Conservation (phyloP, 2,888 invertebrate species). For the Cantharis flavilabris region DNA sequence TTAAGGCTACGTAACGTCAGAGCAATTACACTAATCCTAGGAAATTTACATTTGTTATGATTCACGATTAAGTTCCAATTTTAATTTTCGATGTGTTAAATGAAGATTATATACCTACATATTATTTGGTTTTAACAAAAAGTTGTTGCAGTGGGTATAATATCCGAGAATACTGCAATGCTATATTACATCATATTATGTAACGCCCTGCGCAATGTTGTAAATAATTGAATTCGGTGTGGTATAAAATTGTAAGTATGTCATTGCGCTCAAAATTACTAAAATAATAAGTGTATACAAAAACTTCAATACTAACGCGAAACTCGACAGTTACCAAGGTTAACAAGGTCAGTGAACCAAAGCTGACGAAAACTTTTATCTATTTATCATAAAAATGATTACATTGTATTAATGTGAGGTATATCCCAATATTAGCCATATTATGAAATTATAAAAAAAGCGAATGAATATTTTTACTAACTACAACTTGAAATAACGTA, state of each 20-base stretch:
- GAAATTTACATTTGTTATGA: neutral
- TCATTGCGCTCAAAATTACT: neutral
- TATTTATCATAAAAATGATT: neutral
- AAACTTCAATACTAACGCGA: neutral
- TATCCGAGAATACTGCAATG: neutral
- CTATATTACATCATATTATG: conserved; percentile 12
- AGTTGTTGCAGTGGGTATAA: neutral
- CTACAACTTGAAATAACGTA: too few species aligned
- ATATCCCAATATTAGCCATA: neutral
- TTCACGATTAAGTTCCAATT: neutral
- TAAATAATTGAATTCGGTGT: conserved; percentile 8
- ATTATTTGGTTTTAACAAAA: neutral
- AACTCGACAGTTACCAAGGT: neutral
- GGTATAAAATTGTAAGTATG: neutral
- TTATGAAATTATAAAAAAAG: neutral
- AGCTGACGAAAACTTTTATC: neutral
- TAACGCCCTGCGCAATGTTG: conserved; percentile 26
- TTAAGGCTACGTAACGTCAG: neutral
- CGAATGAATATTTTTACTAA: neutral
- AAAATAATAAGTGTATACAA: neutral
- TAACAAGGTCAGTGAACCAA: neutral
- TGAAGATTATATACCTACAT: neutral
- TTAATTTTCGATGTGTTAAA: neutral
- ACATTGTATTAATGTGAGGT: neutral
- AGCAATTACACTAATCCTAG: neutral